phyloP scores from a whole-genome alignment of 2,113 vertebrate species.

The Pithys albifrons region DNA sequence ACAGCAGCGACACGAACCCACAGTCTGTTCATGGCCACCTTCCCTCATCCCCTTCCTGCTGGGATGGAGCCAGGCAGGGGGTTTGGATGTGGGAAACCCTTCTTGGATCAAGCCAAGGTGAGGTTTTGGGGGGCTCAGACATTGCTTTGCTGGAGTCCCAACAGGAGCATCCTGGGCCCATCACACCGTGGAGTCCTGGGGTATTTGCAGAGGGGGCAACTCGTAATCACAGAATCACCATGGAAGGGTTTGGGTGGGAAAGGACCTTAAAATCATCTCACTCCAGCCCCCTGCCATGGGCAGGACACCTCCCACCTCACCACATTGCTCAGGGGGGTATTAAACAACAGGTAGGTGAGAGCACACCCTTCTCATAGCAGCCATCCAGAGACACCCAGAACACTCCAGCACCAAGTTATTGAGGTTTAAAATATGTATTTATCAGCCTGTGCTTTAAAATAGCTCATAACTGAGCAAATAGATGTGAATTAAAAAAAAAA shows the following conservation, averaged over 20 bases:
- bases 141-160: neutral
- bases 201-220: accelerated
- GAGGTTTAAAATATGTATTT: neutral
- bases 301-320: neutral
- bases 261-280: neutral
- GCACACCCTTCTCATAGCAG: neutral
- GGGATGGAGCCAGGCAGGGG: neutral
- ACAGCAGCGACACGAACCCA: neutral
- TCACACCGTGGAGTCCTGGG: accelerated
- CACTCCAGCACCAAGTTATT: neutral
- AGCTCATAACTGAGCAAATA: slow-evolving; percentile 15
- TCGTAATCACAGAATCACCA: accelerated
- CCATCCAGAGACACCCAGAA: neutral
- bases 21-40: neutral
- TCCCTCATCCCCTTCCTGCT: neutral
- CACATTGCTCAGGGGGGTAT: neutral
- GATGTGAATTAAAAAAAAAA: neutral
- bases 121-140: neutral
- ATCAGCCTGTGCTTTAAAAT: neutral
- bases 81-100: neutral
- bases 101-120: neutral
- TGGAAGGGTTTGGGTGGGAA: neutral
- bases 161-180: accelerated
- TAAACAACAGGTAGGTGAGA: neutral
- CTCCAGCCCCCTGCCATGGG: neutral